Percentiles rank a stretch among this genome's conserved stretches.
Conservation (phyloP, 1,140 invertebrate species). For the Ceratosolen solmsi region DNA sequence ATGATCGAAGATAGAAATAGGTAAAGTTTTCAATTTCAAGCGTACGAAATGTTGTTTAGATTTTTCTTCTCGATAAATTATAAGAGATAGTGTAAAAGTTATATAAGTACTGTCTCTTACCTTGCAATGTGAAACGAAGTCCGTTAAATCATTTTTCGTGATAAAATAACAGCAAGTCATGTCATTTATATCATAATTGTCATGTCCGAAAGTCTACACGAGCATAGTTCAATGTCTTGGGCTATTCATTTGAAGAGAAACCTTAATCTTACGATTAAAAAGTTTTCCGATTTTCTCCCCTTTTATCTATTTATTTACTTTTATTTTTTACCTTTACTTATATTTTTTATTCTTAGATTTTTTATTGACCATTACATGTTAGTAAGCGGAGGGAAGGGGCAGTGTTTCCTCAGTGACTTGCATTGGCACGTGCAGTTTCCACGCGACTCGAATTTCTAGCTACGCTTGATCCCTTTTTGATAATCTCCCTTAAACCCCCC, state of each 20-base stretch:
- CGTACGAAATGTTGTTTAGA: background rate
- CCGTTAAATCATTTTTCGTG: background rate
- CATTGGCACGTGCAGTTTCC: slow-evolving; percentile 36
- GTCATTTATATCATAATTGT: background rate
- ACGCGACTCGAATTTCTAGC: slow-evolving; percentile 31
- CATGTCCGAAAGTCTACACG: background rate
- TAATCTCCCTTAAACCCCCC: slow-evolving; percentile 35
- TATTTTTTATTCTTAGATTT: no score
- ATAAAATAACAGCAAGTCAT: background rate
- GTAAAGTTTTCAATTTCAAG: background rate
- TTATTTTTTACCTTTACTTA: no score
- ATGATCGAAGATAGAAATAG: background rate
- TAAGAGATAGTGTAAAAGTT: no score
- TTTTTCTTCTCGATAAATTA: no score
- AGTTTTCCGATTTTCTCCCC: background rate
- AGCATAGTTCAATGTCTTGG: background rate
- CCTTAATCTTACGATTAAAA: slow-evolving; percentile 1
- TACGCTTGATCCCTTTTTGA: slow-evolving; percentile 50
- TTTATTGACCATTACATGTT: slow-evolving; percentile 11
- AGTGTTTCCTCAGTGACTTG: slow-evolving; percentile 24
- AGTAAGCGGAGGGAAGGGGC: background rate
- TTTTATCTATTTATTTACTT: no score
- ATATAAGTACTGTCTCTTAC: background rate
- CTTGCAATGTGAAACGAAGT: background rate
- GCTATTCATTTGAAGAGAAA: background rate